Base-by-base conservation (phyloP, 2,797 vertebrate genomes). In the Bryconaethiops microstoma region DNA sequence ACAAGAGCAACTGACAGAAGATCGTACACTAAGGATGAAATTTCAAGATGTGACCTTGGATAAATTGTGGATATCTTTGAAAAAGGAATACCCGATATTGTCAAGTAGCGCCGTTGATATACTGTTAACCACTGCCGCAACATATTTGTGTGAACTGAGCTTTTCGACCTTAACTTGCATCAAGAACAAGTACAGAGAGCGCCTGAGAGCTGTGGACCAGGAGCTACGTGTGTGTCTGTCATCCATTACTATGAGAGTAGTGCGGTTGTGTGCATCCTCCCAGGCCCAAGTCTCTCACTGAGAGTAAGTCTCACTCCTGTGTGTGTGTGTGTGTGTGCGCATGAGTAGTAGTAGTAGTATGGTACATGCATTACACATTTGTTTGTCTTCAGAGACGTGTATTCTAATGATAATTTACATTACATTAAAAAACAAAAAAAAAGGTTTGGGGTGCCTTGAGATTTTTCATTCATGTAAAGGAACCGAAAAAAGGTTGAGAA, bases 31-130 rank as follows among this genome's bases (percentile, higher is more conserved):
- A 42, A 71, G 6, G 67, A 85, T 62, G 6, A 64, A 54, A 73
- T 73, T 79, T 82, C 48, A 65, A 62, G 77, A 82, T 50, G 73
- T 67, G 65, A 23, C 57, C 59, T 76, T 79, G 80, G 67, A 79
- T 54, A 76, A 5, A 50, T 65, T 78, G 76, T 78, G 76, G 42
- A 78, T 65, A 57, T 70, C 35, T 52, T 40, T 70, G 71, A 64
- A 70, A n/a, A 70, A 23, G 2, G 42, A 74, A 25, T 62, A 79
- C 16, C 52, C 60, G 76, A 14, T 70, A 35, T 25, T 45, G 50
- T 76, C 80, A 82, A 74, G 50, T 63, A 69, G 50, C 4, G n/a
- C 54, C 60, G 23, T 77, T 78, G 35, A 35, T 4, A 35, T 35
- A 35, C 2, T 35, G 35, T 35, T 35, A 35, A 2, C 35, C 35